These are phyloP conservation scores for Cenopis cana DNA, from an alignment of 2,888 invertebrate genomes.

Conservation along the genomic window DNA sequence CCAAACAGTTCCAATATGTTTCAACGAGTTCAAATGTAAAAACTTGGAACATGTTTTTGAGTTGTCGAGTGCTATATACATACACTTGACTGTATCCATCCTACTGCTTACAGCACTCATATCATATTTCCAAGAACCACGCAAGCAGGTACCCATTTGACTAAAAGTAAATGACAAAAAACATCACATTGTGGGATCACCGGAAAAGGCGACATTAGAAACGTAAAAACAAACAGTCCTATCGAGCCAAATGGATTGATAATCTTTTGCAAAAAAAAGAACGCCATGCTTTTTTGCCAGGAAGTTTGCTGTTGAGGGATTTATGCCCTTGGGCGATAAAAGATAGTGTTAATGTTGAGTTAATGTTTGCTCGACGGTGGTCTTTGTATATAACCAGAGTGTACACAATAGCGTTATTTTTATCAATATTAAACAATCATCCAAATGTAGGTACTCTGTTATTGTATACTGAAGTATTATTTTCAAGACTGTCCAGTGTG, in stretches of 20 bases:
- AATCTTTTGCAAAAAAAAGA: slow-evolving; percentile 37
- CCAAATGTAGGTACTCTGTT: too few species aligned
- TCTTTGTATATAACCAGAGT: slow-evolving; percentile 5
- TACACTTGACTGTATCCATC: slow-evolving; percentile 5
- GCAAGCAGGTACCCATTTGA: slow-evolving; percentile 7
- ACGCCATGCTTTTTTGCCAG: slow-evolving; percentile 35
- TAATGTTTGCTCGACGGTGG: slow-evolving; percentile 33
- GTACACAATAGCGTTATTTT: background rate
- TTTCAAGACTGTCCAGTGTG: too few species aligned
- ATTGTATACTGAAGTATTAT: too few species aligned
- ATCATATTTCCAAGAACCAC: slow-evolving; percentile 12
- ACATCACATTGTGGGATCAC: slow-evolving; percentile 33
- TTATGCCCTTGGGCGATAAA: slow-evolving; percentile 30
- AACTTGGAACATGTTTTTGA: background rate
- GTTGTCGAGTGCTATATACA: background rate
- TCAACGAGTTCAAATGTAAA: background rate
- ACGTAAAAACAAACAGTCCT: slow-evolving; percentile 40
- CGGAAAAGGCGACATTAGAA: slow-evolving; percentile 36
- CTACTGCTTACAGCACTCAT: background rate
- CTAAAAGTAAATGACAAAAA: slow-evolving; percentile 17
- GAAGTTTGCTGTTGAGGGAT: slow-evolving; percentile 37
- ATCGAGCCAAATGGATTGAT: slow-evolving; percentile 34
- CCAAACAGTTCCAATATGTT: background rate
- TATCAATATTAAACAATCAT: too few species aligned
- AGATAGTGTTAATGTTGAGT: slow-evolving; percentile 6